A percentile compares a stretch with the other conserved stretches of the same genome.
These are phyloP conservation scores for Drosophila colorata DNA, from an alignment of 2,888 invertebrate species.

Conservation along the genomic window DNA sequence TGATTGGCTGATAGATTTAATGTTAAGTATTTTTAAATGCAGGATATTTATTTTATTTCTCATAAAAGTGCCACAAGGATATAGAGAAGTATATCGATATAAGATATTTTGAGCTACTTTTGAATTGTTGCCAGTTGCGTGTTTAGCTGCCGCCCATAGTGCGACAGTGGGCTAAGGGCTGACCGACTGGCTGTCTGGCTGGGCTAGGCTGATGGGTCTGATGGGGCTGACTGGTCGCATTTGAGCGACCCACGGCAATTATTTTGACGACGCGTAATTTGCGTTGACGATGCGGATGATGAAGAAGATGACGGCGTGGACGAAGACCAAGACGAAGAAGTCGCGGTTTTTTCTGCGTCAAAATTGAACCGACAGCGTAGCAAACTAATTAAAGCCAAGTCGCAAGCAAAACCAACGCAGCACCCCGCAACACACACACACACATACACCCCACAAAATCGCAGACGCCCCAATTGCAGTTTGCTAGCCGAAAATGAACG, in stretches of 20 bases:
- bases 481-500: constrained; percentile 72
- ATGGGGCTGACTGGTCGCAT: constrained; percentile 39
- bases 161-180: constrained; percentile 29
- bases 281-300: constrained; percentile 72
- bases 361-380: constrained; percentile 74
- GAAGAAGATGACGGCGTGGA: constrained; percentile 56
- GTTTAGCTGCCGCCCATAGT: constrained; percentile 29
- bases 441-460: constrained; percentile 13
- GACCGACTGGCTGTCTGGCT: constrained; percentile 24
- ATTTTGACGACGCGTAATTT: constrained; percentile 79
- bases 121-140: background rate
- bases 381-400: constrained; percentile 76
- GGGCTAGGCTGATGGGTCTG: constrained; percentile 14
- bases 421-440: constrained; percentile 6
- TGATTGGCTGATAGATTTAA: too few species aligned
- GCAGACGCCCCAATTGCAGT: constrained; percentile 57
- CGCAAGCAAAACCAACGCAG: constrained; percentile 1
- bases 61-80: background rate
- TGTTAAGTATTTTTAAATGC: too few species aligned
- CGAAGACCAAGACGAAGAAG: constrained; percentile 39
- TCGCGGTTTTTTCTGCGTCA: constrained; percentile 61
- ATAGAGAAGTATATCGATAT: background rate
- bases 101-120: background rate
- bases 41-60: too few species aligned
- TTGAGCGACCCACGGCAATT: constrained; percentile 77